Base-by-base conservation (phyloP, 2,113 vertebrate species). In the Boleophthalmus pectinirostris region DNA sequence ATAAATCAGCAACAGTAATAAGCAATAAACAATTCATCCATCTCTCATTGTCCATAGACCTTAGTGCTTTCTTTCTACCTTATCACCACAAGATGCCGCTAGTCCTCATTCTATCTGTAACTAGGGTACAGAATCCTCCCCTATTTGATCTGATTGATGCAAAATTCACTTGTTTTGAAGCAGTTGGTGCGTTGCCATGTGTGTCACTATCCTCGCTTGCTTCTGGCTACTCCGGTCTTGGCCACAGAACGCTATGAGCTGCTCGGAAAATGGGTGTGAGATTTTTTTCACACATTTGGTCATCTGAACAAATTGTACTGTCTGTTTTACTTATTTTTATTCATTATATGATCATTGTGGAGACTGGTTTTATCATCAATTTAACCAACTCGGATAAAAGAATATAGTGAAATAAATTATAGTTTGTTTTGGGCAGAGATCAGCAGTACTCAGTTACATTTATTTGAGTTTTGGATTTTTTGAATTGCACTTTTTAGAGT, bases 21-120 rank as follows among this genome's bases (percentile, higher is more conserved):
- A 60, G 58, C 29, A 14, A 60, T 33, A 60, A 63, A 61, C 33
- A 57, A 24, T 14, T 11, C 0, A 23, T 18, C 56, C 10, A 9
- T 16, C 56, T 6, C 23, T 25, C 13, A 54, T 54, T 54, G 46
- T 49, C 65, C 10, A 7, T 15, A 13, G 35, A 38, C 23, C 29
- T 86, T 75, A 70, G 74, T 83, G 68, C 73, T 79, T 61, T 70
- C 70, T n/a, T 68, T 80, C 54, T 70, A 43, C 5, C 10, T 25
- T 82, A 77, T 69, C 82, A 83, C 87, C 87, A 86, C 89, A 76
- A 82, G 66, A 70, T 70, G 74, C 77, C 86, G 66, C 81, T 46
- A 66, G 43, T 15, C 74, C 18, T 64, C 61, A 43, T 11, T n/a
- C 11, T 43, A 43, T 43, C 29, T 20, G 9, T 35, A 64, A 43